Conservation (phyloP, 2,888 invertebrate species). For the Melanchra persicariae region DNA sequence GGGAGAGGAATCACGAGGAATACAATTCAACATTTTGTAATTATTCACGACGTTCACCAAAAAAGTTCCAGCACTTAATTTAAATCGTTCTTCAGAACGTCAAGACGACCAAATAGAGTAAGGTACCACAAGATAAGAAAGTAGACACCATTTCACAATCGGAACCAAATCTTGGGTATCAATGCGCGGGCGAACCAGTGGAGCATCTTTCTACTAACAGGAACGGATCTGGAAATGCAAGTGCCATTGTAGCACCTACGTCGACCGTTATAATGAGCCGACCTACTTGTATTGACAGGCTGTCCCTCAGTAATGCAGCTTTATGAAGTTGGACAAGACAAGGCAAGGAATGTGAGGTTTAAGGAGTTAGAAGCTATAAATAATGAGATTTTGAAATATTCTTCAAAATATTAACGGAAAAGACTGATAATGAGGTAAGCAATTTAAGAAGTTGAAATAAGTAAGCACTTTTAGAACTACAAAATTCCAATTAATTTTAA, state of each 20-base stretch:
- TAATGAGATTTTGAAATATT: not conserved
- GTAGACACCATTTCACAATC: constrained; percentile 48
- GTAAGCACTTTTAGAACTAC: too few species aligned
- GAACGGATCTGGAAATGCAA: constrained; percentile 71
- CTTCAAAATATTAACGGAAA: too few species aligned
- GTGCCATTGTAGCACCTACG: constrained; percentile 74
- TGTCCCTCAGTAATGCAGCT: constrained; percentile 37
- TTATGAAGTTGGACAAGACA: constrained; percentile 25
- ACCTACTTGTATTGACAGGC: constrained; percentile 63
- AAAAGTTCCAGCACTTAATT: not conserved
- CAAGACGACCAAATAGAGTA: constrained; percentile 12
- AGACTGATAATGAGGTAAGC: too few species aligned
- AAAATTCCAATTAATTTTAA: not conserved
- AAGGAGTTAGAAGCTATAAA: constrained; percentile 1
- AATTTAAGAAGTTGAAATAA: too few species aligned
- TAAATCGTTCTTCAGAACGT: not conserved
- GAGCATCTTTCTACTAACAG: constrained; percentile 66
- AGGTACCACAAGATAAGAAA: constrained; percentile 37
- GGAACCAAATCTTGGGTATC: constrained; percentile 35
- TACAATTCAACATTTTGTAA: not conserved
- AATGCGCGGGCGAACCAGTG: constrained; percentile 66
- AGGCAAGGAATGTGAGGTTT: constrained; percentile 17
- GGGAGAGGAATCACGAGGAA: not conserved
- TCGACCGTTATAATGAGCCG: constrained; percentile 71
- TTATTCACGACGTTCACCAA: not conserved